Evolutionary conservation across 2,888 invertebrate species (phyloP), one percentile per base, ranked within the genome.

Genomic region (Hetaerina titia): DNA sequence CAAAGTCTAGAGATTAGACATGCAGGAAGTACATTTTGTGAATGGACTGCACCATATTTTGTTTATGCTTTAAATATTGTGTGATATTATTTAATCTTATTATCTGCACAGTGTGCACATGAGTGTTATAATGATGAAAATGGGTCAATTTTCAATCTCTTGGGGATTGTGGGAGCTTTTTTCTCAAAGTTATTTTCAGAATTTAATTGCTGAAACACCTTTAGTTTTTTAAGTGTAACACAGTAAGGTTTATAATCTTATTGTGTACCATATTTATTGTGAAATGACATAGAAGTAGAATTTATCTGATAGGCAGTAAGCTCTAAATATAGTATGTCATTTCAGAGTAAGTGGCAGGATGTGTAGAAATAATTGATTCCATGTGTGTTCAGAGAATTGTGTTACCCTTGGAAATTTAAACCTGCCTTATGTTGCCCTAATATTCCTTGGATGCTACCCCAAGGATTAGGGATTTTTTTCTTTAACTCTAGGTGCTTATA

Each of bases 41-140:
- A 58, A 58, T 89, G 56, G 58, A n/a, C n/a, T n/a, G 57, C 56
- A 56, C n/a, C 58, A 58, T 58, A 19, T 57, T 13, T 19, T 88
- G 45, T 89, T n/a, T 57, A 57, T 57, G 56, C 58, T 56, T 58
- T 89, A 58, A 89, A 57, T 9, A 31, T 58, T 58, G 22, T 89
- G 89, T 89, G 89, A 89, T 89, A 89, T 89, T 89, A 89, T 56
- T 89, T 56, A 57, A 56, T 89, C 58, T 57, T 57, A n/a, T n/a
- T 58, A 89, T 58, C 13, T 89, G 57, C 57, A 89, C 56, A 89
- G 15, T 58, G 56, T 56, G 58, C 89, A 56, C 56, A 0, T 7
- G 17, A 89, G 57, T 56, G 88, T 88, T 22, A 88, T 19, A 56
- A 56, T 88, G 6, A 88, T 89, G 56, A 89, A 57, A 58, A 58